Evolutionary conservation across 2,113 vertebrate genomes (phyloP).

Genomic region (Sylvia atricapilla): DNA sequence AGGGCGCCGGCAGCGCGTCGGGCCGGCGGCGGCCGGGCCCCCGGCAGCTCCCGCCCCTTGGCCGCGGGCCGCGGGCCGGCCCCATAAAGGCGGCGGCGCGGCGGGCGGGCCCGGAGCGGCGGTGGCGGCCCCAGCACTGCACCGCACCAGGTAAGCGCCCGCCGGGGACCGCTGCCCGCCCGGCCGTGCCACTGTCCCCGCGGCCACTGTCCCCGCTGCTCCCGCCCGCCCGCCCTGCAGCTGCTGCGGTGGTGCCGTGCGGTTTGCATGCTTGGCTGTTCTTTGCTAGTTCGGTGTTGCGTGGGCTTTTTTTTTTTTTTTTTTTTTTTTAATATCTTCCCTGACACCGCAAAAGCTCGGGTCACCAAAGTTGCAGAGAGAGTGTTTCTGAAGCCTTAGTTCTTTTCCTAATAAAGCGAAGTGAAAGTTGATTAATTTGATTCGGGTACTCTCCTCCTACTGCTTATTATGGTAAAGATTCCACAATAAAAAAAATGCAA

Average conservation of each 20-base stretch:
- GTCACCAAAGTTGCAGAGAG: not conserved
- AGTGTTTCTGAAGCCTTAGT: not conserved
- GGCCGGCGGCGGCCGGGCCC: not conserved
- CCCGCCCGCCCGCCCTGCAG: not conserved
- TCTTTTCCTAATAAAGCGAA: not conserved
- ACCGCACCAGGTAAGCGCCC: not conserved
- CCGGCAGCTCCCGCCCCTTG: not conserved
- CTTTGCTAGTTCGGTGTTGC: not conserved
- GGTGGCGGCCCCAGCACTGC: not conserved
- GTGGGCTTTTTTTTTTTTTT: too few relatives aligned
- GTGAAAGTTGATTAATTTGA: not conserved
- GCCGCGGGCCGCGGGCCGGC: not conserved
- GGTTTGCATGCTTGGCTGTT: too few relatives aligned
- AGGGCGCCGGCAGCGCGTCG: too few relatives aligned
- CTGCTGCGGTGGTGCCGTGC: rapidly evolving
- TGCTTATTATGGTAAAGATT: slow-evolving; percentile 1
- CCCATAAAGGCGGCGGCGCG: not conserved
- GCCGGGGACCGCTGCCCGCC: too few relatives aligned
- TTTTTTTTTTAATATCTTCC: too few relatives aligned
- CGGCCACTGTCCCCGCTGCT: rapidly evolving
- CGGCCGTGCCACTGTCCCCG: too few relatives aligned
- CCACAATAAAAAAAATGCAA: not conserved
- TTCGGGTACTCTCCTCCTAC: not conserved
- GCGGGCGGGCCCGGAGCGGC: too few relatives aligned
- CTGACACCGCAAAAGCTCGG: not conserved